These are phyloP conservation scores for Melanocharis versteri DNA, from an alignment of 2,113 vertebrate genomes.

Conservation along the genomic window DNA sequence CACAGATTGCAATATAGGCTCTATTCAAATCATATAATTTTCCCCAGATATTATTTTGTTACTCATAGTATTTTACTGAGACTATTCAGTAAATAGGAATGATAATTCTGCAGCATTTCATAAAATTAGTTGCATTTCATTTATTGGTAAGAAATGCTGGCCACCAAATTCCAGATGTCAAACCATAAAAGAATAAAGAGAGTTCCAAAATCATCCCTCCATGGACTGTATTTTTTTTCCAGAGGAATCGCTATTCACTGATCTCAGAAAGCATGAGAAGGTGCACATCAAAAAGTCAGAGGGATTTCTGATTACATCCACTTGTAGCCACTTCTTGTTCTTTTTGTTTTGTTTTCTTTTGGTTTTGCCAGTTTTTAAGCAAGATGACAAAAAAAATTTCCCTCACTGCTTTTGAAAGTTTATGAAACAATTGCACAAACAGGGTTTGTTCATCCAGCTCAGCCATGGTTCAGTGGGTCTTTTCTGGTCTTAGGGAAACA, in stretches of 20 bases:
- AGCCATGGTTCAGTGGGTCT: background rate
- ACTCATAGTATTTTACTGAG: background rate
- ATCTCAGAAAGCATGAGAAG: background rate
- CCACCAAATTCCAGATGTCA: background rate
- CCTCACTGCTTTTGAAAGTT: background rate
- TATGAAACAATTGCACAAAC: conserved; percentile 2
- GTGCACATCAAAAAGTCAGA: background rate
- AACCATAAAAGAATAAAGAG: background rate
- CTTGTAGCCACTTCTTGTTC: background rate
- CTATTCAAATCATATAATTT: background rate
- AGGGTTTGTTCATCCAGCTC: background rate
- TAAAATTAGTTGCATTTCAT: background rate
- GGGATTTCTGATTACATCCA: background rate
- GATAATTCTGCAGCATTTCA: background rate
- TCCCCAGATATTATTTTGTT: background rate
- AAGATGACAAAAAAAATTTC: background rate
- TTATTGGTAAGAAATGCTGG: background rate
- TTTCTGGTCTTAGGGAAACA: background rate
- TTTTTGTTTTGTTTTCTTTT: background rate
- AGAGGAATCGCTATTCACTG: background rate
- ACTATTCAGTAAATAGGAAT: background rate
- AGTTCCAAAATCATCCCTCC: background rate
- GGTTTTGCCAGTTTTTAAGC: background rate
- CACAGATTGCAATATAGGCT: background rate
- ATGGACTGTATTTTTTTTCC: background rate